Conservation (phyloP, 2,797 vertebrate genomes). For the Myiotriccus ornatus region DNA sequence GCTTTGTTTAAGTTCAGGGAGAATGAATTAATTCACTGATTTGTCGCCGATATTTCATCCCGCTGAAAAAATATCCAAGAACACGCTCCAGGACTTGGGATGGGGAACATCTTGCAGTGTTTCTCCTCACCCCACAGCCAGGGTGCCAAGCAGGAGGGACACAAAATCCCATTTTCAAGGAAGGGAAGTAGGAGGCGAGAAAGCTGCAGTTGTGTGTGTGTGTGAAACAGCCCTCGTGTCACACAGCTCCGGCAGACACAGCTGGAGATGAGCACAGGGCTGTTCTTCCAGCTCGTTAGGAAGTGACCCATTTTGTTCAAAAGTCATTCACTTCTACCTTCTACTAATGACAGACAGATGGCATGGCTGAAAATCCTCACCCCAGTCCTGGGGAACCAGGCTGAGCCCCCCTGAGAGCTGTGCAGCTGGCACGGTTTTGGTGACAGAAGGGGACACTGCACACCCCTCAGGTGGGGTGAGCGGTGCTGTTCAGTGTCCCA, state of each 20-base stretch:
- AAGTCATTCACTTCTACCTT: neutral
- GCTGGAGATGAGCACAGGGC: neutral
- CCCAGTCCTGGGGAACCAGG: neutral
- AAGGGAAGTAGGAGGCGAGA: neutral
- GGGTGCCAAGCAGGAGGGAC: neutral
- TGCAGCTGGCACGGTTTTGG: neutral
- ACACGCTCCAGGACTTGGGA: neutral
- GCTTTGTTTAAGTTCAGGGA: neutral
- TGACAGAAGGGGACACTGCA: neutral
- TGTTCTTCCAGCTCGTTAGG: neutral
- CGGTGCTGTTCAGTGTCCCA: neutral
- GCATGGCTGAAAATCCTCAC: neutral
- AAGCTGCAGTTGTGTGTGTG: neutral
- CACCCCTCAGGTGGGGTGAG: neutral
- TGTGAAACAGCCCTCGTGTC: neutral
- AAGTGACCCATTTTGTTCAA: neutral
- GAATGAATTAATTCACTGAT: neutral
- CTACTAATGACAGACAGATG: neutral
- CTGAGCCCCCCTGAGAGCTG: neutral
- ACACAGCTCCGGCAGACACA: neutral
- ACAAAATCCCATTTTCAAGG: neutral
- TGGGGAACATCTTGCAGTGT: neutral
- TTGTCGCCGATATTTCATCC: neutral
- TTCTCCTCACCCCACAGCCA: neutral
- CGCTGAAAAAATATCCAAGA: neutral